These are phyloP conservation scores for Dromius quadrimaculatus DNA, from an alignment of 2,888 invertebrate genomes.

Conservation along the genomic window DNA sequence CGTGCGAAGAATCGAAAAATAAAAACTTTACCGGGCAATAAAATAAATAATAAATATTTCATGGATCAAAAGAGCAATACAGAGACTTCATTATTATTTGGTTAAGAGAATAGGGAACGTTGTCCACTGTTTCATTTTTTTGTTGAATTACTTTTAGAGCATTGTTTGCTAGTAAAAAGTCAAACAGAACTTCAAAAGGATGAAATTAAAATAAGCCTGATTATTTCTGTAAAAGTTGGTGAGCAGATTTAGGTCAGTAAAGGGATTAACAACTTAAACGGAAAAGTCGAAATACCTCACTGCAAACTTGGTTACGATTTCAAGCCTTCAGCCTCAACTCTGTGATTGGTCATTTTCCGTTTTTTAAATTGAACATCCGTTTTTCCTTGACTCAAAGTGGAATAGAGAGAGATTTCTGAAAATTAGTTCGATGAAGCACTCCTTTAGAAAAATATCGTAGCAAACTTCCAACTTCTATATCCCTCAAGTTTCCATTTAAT, in stretches of 20 bases:
- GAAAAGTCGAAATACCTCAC: background rate
- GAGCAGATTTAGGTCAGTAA: slow-evolving; percentile 26
- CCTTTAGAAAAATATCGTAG: background rate
- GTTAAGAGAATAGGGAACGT: too few species aligned
- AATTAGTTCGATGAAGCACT: background rate
- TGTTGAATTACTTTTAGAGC: too few species aligned
- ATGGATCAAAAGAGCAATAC: too few species aligned
- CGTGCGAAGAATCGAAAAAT: background rate
- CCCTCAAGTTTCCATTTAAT: slow-evolving; percentile 15
- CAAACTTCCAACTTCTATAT: background rate
- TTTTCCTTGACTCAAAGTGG: background rate
- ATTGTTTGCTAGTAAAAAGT: too few species aligned
- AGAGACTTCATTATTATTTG: too few species aligned
- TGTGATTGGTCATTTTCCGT: slow-evolving; percentile 41
- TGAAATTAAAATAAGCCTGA: slow-evolving; percentile 7
- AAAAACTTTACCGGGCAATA: too few species aligned
- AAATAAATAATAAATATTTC: too few species aligned
- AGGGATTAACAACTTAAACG: slow-evolving; percentile 10
- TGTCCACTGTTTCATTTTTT: too few species aligned
- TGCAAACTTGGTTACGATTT: slow-evolving; percentile 36
- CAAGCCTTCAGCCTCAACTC: slow-evolving; percentile 17
- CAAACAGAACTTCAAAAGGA: too few species aligned
- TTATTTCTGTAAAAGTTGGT: slow-evolving; percentile 7
- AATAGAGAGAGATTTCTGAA: background rate
- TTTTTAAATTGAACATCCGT: slow-evolving; percentile 46